Base-by-base conservation (phyloP, 1,140 invertebrate species). In the Eubasilissa regina region DNA sequence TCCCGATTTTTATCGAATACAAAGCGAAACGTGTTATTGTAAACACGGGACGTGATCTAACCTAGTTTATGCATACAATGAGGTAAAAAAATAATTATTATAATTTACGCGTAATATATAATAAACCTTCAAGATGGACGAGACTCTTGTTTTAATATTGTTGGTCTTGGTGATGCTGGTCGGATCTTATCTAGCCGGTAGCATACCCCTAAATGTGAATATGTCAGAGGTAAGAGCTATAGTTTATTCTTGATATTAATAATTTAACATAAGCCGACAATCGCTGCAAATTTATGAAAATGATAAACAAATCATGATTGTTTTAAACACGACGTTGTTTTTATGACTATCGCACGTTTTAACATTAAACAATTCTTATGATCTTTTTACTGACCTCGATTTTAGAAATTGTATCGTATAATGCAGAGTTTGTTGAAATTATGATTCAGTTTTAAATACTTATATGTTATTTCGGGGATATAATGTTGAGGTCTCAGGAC, bases 111-210 rank as follows among this genome's bases (percentile, higher is more conserved):
- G n/a, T 35, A 53, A 13, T 17, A 15, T n/a, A 21, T 15, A 70
- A 68, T 43, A 25, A 60, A 17, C 19, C 62, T 3, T 81, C 83
- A 90, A 87, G 85, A 97, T 97, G 96, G 96, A 97, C 86, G 95
- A 96, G 85, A 94, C 94, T 21, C 89, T 93, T 83, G 92, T 97
- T 79, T 88, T 98, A 70, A 90, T 96, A 85, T 90, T 96, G 82
- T 88, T 98, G 55, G 94, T 93, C 19, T 82, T 97, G 77, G 95
- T 98, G 62, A 99, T 99, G 98, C 89, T 99, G 64, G 89, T 98
- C 55, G 98, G 97, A 0, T 98, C 97, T 77, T 99, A 97, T 89
- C 86, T 98, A 43, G 93, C 97, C 80, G 98, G 98, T 60, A 96
- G 94, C 77, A 94, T 99, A 84, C 98, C 98, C 25, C 89, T 99